These are phyloP conservation scores for Trochalopteron elliotii DNA, from an alignment of 2,113 vertebrate genomes.

Conservation along the genomic window DNA sequence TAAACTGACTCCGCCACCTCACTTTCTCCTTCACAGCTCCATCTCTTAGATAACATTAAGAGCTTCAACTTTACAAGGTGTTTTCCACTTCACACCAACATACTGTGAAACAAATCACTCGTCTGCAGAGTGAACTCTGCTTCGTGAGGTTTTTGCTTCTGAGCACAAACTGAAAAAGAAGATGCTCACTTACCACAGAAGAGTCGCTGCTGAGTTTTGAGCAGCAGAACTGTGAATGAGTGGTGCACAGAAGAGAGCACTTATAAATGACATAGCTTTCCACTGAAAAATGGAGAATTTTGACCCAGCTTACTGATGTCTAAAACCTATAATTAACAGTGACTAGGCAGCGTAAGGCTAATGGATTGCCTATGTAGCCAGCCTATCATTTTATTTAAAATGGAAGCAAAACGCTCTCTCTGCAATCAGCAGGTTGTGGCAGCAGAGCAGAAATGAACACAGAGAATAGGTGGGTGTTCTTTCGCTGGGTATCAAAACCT, in stretches of 20 bases:
- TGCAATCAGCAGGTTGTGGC: conserved; percentile 9
- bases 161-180: background rate
- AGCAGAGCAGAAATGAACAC: background rate
- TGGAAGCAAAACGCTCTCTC: background rate
- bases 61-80: background rate
- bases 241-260: background rate
- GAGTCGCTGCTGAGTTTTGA: background rate
- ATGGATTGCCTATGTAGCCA: conserved; percentile 16
- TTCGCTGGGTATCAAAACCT: background rate
- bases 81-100: conserved; percentile 22
- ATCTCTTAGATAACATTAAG: background rate
- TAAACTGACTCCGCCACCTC: background rate
- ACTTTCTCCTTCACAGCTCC: background rate
- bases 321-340: conserved; percentile 27
- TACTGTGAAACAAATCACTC: background rate
- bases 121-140: background rate
- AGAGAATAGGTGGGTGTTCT: background rate
- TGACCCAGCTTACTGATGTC: background rate
- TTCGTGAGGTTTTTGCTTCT: background rate
- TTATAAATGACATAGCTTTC: background rate
- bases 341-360: background rate
- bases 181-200: background rate
- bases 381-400: conserved; percentile 36
- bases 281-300: conserved; percentile 12
- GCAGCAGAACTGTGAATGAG: conserved; percentile 12